These are phyloP conservation scores for Pomacea maculata DNA, from an alignment of 1,140 invertebrate species.

Conservation along the genomic window DNA sequence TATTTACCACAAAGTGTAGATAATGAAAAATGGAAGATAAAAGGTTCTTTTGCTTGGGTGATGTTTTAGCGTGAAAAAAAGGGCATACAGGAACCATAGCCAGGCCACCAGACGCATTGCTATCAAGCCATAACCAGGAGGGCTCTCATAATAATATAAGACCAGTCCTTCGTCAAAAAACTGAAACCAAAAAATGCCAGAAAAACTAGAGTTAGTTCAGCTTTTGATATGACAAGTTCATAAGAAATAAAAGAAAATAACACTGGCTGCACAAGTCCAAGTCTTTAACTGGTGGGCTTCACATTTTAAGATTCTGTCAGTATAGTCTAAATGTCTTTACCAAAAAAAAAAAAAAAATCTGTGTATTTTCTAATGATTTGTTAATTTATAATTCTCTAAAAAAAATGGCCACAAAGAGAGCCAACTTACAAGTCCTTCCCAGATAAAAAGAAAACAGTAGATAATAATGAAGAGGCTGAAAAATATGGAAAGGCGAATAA, in stretches of 20 bases:
- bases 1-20: slow-evolving; percentile 56
- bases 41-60: slow-evolving; percentile 80
- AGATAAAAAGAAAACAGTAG: slow-evolving; percentile 79
- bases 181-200: slow-evolving; percentile 63
- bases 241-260: background rate
- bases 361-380: too few relatives aligned
- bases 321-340: too few relatives aligned
- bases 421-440: slow-evolving; percentile 65
- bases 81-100: slow-evolving; percentile 84
- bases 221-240: background rate
- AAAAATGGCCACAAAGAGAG: background rate
- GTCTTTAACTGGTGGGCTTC: background rate
- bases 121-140: slow-evolving; percentile 85
- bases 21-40: slow-evolving; percentile 77
- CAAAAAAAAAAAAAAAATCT: too few relatives aligned
- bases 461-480: slow-evolving; percentile 78
- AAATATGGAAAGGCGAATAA: slow-evolving; percentile 81
- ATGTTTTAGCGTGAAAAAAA: slow-evolving; percentile 82
- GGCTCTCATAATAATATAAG: slow-evolving; percentile 88
- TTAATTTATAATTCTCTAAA: too few relatives aligned
- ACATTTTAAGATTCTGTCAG: background rate
- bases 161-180: slow-evolving; percentile 91
- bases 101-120: slow-evolving; percentile 80
- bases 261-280: background rate
- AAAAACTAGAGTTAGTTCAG: background rate